phyloP scores from a whole-genome alignment of 1,140 invertebrate genomes.

The Carposina sasakii region DNA sequence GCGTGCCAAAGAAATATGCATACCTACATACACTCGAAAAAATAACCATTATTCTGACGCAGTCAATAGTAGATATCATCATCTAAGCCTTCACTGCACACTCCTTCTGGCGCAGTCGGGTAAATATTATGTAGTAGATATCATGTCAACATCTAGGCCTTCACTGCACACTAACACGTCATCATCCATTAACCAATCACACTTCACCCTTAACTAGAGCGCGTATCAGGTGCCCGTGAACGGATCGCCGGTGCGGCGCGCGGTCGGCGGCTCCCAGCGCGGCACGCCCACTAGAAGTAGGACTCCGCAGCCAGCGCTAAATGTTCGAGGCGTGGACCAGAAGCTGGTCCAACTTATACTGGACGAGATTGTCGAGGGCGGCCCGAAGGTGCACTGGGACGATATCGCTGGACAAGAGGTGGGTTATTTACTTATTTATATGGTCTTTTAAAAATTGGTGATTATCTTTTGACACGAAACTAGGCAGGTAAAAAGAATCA shows the following conservation, averaged over 20 bases:
- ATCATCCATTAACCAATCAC: conserved; percentile 17
- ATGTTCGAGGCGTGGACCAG: conserved; percentile 87
- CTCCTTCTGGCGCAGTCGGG: too few species aligned
- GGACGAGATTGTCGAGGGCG: conserved; percentile 84
- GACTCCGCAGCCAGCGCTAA: conserved; percentile 61
- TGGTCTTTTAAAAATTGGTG: conserved; percentile 2
- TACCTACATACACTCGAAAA: too few species aligned
- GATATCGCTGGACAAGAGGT: conserved; percentile 94
- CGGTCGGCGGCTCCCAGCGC: conserved; percentile 63
- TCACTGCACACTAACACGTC: too few species aligned
- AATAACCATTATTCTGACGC: too few species aligned
- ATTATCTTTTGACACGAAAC: too few species aligned
- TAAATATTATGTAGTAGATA: too few species aligned
- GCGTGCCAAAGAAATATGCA: too few species aligned
- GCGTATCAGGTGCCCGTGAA: conserved; percentile 58
- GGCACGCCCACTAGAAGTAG: conserved; percentile 61
- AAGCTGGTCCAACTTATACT: conserved; percentile 89
- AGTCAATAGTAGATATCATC: too few species aligned
- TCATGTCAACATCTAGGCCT: too few species aligned
- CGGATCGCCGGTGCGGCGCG: conserved; percentile 77
- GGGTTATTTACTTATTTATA: conserved; percentile 14
- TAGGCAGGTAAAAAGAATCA: too few species aligned
- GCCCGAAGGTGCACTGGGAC: conserved; percentile 90
- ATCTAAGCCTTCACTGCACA: too few species aligned
- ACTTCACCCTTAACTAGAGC: conserved; percentile 17